Base-by-base conservation (phyloP, 2,888 invertebrate species). In the Eilema sororculum region DNA sequence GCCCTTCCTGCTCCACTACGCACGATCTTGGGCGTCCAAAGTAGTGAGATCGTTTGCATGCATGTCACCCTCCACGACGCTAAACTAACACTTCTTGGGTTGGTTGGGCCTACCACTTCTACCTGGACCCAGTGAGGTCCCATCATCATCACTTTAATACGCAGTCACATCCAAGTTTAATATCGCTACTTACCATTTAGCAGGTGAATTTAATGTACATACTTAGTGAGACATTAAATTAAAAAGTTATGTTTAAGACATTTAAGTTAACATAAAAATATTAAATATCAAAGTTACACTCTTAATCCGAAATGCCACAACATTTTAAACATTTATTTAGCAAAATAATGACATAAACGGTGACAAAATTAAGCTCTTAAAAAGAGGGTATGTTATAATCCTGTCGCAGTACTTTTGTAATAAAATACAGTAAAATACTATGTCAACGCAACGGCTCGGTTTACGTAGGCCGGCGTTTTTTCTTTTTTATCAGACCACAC, bases 401-500 rank as follows among this genome's bases (percentile, higher is more conserved):
- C 59, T 63, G 46, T 64, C 62, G 67, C 59, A 59, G 71, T 65
- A 64, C 66, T 41, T 57, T 59, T 8, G 59, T 75, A 74, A 65
- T 81, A 78, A 82, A 81, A 71, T 75, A 78, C 59, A 65, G 73
- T 80, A 72, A 75, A 74, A 78, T 79, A 78, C 75, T 76, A 78
- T 79, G 74, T 76, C 76, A 79, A 82, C 75, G 68, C 75, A 67
- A 56, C 65, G 41, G 68, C 28, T 71, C 57, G 24, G 41, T 59
- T 59, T 78, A 73, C 77, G 75, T 82, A 78, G 83, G 81, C 46
- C 63, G 79, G 71, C 8, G 46, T 64, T 67, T 80, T 82, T 76
- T 41, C 41, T 41, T 72, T 80, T 73, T 74, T 67, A 76, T 75
- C 72, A 71, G 82, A 80, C 81, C 83, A 81, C 83, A 82, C 81